Percentiles rank a stretch among this genome's conserved stretches.
Evolutionary conservation across 2,797 vertebrate species (phyloP).

Genomic region (Pseudomugil gertrudae): DNA sequence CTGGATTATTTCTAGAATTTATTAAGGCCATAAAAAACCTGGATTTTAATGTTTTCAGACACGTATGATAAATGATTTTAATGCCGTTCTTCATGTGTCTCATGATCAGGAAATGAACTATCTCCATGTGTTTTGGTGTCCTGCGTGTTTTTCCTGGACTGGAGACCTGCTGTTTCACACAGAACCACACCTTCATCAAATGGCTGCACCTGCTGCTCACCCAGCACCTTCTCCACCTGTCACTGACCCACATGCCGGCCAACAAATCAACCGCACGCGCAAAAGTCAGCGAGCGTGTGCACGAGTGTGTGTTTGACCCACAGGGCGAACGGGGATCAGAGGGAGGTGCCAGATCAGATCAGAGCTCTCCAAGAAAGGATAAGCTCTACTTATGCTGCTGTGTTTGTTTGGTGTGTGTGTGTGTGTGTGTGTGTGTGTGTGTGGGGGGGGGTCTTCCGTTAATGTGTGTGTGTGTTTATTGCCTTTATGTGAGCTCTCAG

Average conservation of each 20-base stretch:
- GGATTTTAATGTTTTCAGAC: too few species aligned
- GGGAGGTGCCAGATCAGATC: constrained; percentile 67
- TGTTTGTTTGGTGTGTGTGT: constrained; percentile 5
- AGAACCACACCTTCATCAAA: constrained; percentile 58
- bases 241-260: constrained; percentile 49
- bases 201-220: constrained; percentile 53
- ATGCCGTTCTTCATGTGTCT: too few species aligned
- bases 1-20: too few species aligned
- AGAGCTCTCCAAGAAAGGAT: constrained; percentile 68
- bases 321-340: constrained; percentile 62
- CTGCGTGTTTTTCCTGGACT: constrained; percentile 20
- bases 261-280: constrained; percentile 23
- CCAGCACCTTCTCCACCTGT: constrained; percentile 62
- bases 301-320: constrained; percentile 52
- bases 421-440: constrained; percentile 20
- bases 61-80: too few species aligned
- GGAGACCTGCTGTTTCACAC: constrained; percentile 27
- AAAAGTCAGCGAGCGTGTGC: constrained; percentile 19
- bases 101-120: background rate
- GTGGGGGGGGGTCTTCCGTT: constrained; percentile 15
- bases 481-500: constrained; percentile 37
- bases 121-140: constrained; percentile 9
- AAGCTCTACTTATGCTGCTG: constrained; percentile 66
- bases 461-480: constrained; percentile 16
- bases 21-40: too few species aligned